These are phyloP conservation scores for Drosophila fulvimacula DNA, from an alignment of 2,888 invertebrate species.

Conservation along the genomic window DNA sequence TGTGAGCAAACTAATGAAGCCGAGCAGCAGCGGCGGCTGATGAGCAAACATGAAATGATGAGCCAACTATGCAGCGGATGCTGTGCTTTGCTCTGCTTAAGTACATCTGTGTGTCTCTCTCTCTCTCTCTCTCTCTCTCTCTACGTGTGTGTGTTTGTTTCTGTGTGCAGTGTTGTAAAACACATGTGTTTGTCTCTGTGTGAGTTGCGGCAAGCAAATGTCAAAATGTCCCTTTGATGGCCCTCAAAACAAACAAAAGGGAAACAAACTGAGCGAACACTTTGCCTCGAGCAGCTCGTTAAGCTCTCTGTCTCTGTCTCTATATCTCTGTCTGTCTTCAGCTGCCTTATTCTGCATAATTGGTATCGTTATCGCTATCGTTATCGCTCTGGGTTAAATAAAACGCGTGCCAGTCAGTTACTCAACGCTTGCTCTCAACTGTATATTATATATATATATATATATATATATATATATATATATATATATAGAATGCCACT, in stretches of 20 bases:
- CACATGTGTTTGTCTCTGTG: constrained; percentile 16
- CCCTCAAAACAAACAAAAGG: constrained; percentile 46
- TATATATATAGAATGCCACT: constrained; percentile 6
- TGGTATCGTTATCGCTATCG: constrained; percentile 37
- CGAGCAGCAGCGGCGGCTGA: constrained; percentile 50
- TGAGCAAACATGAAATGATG: constrained; percentile 60
- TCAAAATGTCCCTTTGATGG: constrained; percentile 63
- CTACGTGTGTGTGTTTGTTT: background rate
- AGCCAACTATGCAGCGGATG: constrained; percentile 35
- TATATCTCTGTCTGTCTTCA: background rate
- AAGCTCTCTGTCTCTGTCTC: constrained; percentile 1
- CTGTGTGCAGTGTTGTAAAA: constrained; percentile 45
- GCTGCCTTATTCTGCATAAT: constrained; percentile 18
- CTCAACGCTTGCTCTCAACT: constrained; percentile 20
- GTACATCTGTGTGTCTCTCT: background rate
- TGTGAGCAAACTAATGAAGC: constrained; percentile 54
- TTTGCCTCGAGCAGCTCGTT: constrained; percentile 57
- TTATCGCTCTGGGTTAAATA: constrained; percentile 23
- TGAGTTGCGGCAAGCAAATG: constrained; percentile 54
- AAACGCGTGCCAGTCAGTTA: constrained; percentile 47
- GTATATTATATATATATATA: background rate
- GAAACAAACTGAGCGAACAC: constrained; percentile 33
- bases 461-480: background rate
- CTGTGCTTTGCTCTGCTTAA: constrained; percentile 9
- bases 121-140: background rate